A percentile compares a stretch with the other conserved stretches of the same genome.
These are phyloP conservation scores for Acanthisitta chloris DNA, from an alignment of 2,113 vertebrate genomes.

Conservation along the genomic window DNA sequence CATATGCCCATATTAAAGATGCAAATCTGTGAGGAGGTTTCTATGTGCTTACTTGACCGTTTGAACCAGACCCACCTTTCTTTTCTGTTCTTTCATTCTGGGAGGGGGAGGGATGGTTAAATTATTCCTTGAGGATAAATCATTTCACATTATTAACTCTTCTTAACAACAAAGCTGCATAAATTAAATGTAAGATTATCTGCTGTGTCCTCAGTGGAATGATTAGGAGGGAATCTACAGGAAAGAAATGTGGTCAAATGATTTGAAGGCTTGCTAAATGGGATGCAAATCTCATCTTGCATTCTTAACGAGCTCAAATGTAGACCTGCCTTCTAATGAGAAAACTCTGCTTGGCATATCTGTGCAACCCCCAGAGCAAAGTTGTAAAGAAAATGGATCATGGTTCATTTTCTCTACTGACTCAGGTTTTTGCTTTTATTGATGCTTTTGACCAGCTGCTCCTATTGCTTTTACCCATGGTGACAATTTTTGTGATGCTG, in stretches of 20 bases:
- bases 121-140: constrained; percentile 44
- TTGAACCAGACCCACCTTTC: constrained; percentile 20
- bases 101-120: not conserved
- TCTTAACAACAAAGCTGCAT: constrained; percentile 48
- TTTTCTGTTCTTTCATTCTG: not conserved
- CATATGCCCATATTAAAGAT: not conserved
- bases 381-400: not conserved
- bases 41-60: not conserved
- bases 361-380: not conserved
- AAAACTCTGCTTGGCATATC: not conserved
- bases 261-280: constrained; percentile 31
- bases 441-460: not conserved
- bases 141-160: constrained; percentile 12
- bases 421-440: not conserved
- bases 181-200: constrained; percentile 51
- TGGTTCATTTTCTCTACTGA: not conserved
- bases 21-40: not conserved
- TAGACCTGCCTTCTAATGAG: constrained; percentile 33
- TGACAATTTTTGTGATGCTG: not conserved
- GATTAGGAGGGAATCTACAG: constrained; percentile 31
- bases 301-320: not conserved
- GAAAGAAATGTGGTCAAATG: constrained; percentile 37
- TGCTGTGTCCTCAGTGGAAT: constrained; percentile 11
- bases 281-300: constrained; percentile 17
- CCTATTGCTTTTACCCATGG: not conserved